These are phyloP conservation scores for Nephila pilipes DNA, from an alignment of 1,140 invertebrate genomes.

Conservation along the genomic window DNA sequence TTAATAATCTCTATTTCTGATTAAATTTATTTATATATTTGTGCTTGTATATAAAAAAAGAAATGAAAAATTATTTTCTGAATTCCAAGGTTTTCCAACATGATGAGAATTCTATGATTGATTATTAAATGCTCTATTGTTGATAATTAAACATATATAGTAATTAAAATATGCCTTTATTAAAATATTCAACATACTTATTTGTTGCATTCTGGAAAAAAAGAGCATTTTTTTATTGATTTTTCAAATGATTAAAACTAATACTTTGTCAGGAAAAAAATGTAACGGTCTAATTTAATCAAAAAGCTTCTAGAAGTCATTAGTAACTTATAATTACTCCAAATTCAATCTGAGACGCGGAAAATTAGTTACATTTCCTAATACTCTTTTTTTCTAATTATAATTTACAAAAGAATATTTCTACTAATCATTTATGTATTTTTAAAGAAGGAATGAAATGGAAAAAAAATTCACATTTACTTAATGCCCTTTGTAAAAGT, in stretches of 20 bases:
- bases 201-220: too few relatives aligned
- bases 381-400: not conserved
- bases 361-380: not conserved
- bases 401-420: not conserved
- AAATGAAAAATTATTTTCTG: too few relatives aligned
- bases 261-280: not conserved
- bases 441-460: not conserved
- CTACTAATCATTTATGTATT: conserved; percentile 32
- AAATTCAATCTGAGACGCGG: not conserved
- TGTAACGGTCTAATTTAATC: not conserved
- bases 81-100: too few relatives aligned
- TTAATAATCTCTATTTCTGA: too few relatives aligned
- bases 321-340: not conserved
- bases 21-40: too few relatives aligned
- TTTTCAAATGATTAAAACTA: not conserved
- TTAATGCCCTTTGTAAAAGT: conserved; percentile 15
- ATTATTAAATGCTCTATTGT: too few relatives aligned
- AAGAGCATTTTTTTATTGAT: not conserved
- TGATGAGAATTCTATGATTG: too few relatives aligned
- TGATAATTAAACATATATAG: too few relatives aligned
- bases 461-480: not conserved
- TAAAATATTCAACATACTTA: too few relatives aligned
- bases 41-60: too few relatives aligned
- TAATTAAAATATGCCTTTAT: too few relatives aligned
- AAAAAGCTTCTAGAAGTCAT: not conserved